Conservation (phyloP, 37 sponge, comb jelly and placozoan genomes). For the Hexactinellida sp. region DNA sequence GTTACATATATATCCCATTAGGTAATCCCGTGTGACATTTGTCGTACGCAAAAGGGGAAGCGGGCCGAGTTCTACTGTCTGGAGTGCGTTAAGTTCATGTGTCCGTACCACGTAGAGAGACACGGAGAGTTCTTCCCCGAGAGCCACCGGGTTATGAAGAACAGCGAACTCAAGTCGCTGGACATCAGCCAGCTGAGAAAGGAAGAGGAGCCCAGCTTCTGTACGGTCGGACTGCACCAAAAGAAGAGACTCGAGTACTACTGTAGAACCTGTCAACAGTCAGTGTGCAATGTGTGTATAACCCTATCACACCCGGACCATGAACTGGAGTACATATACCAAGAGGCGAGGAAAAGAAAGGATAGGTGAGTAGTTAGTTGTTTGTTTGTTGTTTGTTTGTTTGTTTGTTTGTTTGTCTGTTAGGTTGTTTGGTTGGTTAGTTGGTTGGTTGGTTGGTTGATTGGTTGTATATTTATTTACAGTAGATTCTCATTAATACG, state of each 20-base stretch:
- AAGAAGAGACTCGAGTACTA: not conserved
- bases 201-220: not conserved
- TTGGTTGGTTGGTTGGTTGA: too few relatives aligned
- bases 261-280: not conserved
- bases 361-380: not conserved
- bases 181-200: not conserved
- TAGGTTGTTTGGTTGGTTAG: too few relatives aligned
- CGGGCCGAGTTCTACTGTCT: not conserved
- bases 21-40: not conserved
- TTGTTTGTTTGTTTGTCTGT: too few relatives aligned
- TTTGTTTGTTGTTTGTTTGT: too few relatives aligned
- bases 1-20: too few relatives aligned
- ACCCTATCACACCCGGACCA: slow-evolving; percentile 6
- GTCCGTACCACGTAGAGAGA: not conserved
- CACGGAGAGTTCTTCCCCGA: slow-evolving; percentile 13
- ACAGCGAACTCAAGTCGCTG: not conserved
- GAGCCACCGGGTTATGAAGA: not conserved
- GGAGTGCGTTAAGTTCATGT: not conserved
- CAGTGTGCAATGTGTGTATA: not conserved
- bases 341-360: not conserved
- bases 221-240: not conserved
- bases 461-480: too few relatives aligned
- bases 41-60: not conserved
- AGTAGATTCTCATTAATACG: too few relatives aligned
- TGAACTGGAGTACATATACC: not conserved